Evolutionary conservation across 2,113 vertebrate species (phyloP).

Genomic region (Maccullochella peelii): DNA sequence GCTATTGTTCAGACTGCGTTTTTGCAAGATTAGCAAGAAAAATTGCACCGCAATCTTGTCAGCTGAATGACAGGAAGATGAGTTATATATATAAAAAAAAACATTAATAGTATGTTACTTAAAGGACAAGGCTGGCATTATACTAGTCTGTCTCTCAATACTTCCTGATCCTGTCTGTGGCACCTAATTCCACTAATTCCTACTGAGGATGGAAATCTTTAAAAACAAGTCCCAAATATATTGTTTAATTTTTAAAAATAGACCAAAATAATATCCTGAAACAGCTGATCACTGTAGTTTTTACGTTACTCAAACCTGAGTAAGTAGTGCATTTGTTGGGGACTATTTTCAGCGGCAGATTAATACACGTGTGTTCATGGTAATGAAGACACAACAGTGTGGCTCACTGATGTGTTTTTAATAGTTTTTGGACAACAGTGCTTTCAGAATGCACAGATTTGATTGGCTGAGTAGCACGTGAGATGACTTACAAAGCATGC

Average conservation of each 20-base stretch:
- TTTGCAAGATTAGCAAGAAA: conserved; percentile 48
- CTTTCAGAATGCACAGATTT: too few relatives aligned
- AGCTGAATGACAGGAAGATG: conserved; percentile 30
- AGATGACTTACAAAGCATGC: too few relatives aligned
- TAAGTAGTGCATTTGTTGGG: background rate
- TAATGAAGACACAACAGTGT: too few relatives aligned
- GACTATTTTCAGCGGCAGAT: background rate
- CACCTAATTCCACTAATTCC: background rate
- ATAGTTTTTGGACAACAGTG: too few relatives aligned
- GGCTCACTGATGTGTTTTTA: too few relatives aligned
- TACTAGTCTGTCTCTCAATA: background rate
- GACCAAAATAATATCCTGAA: too few relatives aligned
- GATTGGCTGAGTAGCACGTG: too few relatives aligned
- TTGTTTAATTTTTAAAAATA: too few relatives aligned
- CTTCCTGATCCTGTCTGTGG: background rate
- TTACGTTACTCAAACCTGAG: too few relatives aligned
- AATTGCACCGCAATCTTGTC: conserved; percentile 35
- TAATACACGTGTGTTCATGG: background rate
- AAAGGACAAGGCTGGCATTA: conserved; percentile 11
- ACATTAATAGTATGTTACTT: background rate
- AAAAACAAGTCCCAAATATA: background rate
- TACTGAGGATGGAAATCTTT: background rate
- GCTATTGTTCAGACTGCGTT: conserved; percentile 49
- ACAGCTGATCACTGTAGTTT: too few relatives aligned
- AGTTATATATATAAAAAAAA: conserved; percentile 6